phyloP scores from a whole-genome alignment of 2,888 invertebrate species.

The Tipula helvola region DNA sequence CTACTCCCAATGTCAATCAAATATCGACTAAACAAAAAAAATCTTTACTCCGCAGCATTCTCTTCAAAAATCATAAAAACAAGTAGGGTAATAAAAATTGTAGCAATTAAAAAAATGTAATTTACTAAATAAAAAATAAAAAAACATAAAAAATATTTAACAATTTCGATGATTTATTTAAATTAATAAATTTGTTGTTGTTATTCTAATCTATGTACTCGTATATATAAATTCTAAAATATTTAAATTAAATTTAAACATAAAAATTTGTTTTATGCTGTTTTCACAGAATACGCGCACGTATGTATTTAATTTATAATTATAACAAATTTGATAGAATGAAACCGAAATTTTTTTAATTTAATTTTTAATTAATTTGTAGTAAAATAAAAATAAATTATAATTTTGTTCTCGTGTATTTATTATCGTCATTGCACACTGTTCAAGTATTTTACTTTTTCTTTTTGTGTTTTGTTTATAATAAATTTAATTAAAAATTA shows the following conservation, averaged over 20 bases:
- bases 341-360: not conserved
- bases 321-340: not conserved
- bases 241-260: not conserved
- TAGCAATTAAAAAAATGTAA: not conserved
- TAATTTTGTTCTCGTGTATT: not conserved
- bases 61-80: too few relatives aligned
- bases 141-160: not conserved
- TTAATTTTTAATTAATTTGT: not conserved
- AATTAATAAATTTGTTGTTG: not conserved
- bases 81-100: too few relatives aligned
- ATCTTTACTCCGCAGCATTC: too few relatives aligned
- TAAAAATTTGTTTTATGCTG: not conserved
- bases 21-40: too few relatives aligned
- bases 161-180: not conserved
- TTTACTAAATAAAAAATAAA: not conserved
- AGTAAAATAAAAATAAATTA: not conserved
- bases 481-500: not conserved
- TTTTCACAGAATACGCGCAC: not conserved
- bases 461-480: not conserved
- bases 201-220: not conserved
- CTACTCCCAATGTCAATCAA: too few relatives aligned
- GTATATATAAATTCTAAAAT: not conserved
- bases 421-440: slow-evolving; percentile 9
- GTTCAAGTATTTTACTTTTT: not conserved
- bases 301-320: not conserved